Base-by-base conservation (phyloP, 2,113 vertebrate species). In the Neotragus pygmaeus region DNA sequence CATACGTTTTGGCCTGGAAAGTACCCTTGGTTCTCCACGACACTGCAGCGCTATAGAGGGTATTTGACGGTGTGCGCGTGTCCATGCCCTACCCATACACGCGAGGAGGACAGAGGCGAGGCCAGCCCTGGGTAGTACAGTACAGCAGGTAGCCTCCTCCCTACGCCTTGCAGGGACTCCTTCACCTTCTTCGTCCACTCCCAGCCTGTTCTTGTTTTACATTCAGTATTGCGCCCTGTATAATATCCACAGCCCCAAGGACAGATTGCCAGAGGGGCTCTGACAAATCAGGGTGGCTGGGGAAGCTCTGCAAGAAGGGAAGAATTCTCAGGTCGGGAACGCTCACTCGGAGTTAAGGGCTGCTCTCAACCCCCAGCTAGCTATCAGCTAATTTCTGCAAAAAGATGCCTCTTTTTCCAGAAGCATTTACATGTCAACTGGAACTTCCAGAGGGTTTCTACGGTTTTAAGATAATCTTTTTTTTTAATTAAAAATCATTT, bases 371-470 rank as follows among this genome's bases (percentile, higher is more conserved):
- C 36, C 36, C 21, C 36, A 90, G n/a, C 39, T 95, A 39, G n/a
- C 77, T 89, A 47, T 66, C 45, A 96, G 80, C 23, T 90, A 77
- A 78, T 94, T 96, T 45, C 81, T 97, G 33, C 13, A 95, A 57
- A 97, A 83, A 88, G 80, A 21, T 80, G 21, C 36, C 25, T 83
- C 39, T 84, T 88, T 95, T 62, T 51, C 49, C 33, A 73, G 51
- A 73, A 96, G 8, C 66, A 86, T 85, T 96, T 94, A 88, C 30
- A 86, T 96, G 95, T 95, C 78, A 96, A 53, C 64, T 81, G 36
- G 64, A 78, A 88, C 28, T 47, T 97, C 39, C 77, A 66, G 51
- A 90, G 15, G 30, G 75, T 33, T 77, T 55, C 43, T 86, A 87
- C 5, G 62, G 33, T 88, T 96, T 94, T 21, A 66, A 87, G 39